Conservation (phyloP, 2,797 vertebrate species). For the Phataginus tetradactyla region DNA sequence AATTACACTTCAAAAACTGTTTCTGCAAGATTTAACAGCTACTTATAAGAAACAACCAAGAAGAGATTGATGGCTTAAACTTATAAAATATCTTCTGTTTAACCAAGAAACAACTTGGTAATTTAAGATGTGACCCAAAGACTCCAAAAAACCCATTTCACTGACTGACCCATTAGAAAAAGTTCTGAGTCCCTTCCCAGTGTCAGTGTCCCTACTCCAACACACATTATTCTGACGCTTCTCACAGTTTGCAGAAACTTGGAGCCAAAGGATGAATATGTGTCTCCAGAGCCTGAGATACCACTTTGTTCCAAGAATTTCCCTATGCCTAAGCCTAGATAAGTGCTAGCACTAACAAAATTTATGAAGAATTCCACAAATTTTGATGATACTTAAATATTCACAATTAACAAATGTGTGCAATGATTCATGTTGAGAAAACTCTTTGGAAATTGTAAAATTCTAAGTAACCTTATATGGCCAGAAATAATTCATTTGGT, state of each 20-base stretch:
- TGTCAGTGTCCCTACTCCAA: neutral
- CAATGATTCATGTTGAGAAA: neutral
- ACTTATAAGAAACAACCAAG: neutral
- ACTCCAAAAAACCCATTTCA: neutral
- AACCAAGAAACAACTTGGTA: conserved; percentile 19
- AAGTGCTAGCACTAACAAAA: neutral
- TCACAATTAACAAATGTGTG: neutral
- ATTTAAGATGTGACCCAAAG: conserved; percentile 10
- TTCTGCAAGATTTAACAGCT: neutral
- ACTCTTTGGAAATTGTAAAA: neutral
- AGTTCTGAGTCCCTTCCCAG: neutral
- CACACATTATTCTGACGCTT: neutral
- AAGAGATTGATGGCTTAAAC: neutral
- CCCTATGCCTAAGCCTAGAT: neutral
- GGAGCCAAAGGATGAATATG: neutral
- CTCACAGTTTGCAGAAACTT: neutral
- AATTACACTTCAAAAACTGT: neutral
- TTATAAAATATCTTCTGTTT: neutral
- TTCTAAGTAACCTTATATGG: neutral
- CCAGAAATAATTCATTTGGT: neutral
- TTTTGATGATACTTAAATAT: neutral
- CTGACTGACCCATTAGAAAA: neutral
- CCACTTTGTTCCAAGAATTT: neutral
- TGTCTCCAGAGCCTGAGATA: neutral
- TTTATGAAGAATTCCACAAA: neutral